Evolutionary conservation across 2,113 vertebrate species (phyloP).

Genomic region (Sebastes schlegelii): DNA sequence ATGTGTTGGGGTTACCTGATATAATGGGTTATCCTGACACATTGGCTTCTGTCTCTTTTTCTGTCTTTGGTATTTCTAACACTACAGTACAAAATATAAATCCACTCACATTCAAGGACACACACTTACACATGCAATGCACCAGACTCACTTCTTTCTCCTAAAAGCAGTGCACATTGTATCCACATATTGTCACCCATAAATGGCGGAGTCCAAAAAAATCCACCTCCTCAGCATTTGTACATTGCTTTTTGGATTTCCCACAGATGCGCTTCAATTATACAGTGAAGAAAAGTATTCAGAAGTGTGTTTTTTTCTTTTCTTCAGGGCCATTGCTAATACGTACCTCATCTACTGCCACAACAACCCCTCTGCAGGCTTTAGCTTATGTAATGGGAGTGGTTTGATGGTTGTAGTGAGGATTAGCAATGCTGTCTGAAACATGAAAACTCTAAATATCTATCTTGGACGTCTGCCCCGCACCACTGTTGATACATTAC

Average conservation of each 20-base stretch:
- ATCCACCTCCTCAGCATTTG: conserved; percentile 1
- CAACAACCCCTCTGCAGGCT: conserved; percentile 40
- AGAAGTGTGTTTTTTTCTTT: conserved; percentile 1
- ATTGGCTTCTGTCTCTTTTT: not conserved
- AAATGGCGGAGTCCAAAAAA: not conserved
- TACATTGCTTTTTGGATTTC: not conserved
- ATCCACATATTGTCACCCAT: not conserved
- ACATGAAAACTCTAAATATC: conserved; percentile 68
- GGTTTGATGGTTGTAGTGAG: conserved; percentile 65
- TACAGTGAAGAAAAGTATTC: not conserved
- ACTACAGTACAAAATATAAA: not conserved
- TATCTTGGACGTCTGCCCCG: conserved; percentile 60
- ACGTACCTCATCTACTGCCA: conserved; percentile 15
- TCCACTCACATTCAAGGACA: not conserved
- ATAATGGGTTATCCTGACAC: not conserved
- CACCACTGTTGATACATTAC: conserved; percentile 22
- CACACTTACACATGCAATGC: not conserved
- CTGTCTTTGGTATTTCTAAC: too few species aligned
- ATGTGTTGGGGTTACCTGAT: not conserved
- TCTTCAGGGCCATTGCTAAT: conserved; percentile 7
- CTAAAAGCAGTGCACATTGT: not conserved
- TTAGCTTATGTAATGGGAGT: conserved; percentile 61
- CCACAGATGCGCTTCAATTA: not conserved
- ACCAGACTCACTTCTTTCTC: not conserved
- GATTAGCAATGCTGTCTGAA: conserved; percentile 63